Conservation (phyloP, 2,113 vertebrate genomes). For the Silurus glanis region DNA sequence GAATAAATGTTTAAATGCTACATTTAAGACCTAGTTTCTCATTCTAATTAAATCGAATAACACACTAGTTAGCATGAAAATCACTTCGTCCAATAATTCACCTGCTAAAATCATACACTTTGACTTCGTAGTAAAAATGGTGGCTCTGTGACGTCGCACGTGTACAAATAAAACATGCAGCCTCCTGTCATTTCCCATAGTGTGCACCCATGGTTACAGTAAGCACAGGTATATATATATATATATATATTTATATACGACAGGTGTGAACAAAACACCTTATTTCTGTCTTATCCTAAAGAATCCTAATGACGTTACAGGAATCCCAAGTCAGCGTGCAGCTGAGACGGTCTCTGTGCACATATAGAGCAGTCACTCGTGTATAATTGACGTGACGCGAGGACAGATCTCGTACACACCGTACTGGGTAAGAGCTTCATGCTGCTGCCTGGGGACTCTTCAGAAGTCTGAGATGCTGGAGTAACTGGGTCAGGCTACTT, state of each 20-base stretch:
- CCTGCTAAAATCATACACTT: background rate
- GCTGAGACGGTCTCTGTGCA: slow-evolving; percentile 14
- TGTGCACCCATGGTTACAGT: background rate
- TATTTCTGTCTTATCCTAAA: background rate
- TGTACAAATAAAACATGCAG: background rate
- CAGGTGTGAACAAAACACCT: background rate
- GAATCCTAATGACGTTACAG: background rate
- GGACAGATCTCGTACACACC: slow-evolving; percentile 11
- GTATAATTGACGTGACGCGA: slow-evolving; percentile 44
- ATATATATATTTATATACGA: background rate
- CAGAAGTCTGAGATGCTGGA: slow-evolving; percentile 24
- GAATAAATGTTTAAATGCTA: too few relatives aligned
- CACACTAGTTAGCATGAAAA: background rate
- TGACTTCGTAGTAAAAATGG: background rate
- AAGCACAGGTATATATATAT: background rate
- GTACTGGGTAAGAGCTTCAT: slow-evolving; percentile 32
- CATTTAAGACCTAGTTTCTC: background rate
- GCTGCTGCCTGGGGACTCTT: slow-evolving; percentile 39
- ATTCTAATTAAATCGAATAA: background rate
- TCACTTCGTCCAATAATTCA: background rate
- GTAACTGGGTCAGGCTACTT: slow-evolving; percentile 55
- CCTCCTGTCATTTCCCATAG: background rate
- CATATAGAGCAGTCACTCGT: slow-evolving; percentile 38
- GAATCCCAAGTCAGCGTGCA: background rate
- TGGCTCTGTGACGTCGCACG: background rate